Base-by-base conservation (phyloP, 2,113 vertebrate species). In the Amphilophus citrinellus region DNA sequence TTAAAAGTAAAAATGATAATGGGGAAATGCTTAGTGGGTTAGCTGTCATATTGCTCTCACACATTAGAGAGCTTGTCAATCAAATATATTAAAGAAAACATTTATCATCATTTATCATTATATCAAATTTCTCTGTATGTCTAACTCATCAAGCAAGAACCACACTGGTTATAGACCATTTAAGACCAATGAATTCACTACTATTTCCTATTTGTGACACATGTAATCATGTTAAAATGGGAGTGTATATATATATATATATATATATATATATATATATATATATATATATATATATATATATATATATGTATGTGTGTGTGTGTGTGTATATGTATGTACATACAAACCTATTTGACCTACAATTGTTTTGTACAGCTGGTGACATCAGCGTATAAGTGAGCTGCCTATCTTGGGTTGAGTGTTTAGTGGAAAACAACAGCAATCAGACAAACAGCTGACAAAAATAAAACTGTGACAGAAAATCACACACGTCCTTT, bases 391-490 rank as follows among this genome's bases (percentile, higher is more conserved):
- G 66, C 50, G 44, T 71, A 17, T 6, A 53, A 32, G 44, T 32
- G 24, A 32, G 24, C 44, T 71, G 44, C 44, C 10, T 20, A 20
- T 50, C 10, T 53, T 56, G 47, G 27, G 47, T 73, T 56, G 17
- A 53, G 68, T 32, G 47, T 73, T n/a, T 73, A 73, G 68, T 56
- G 59, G 56, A 7, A 76, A 81, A 80, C 61, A 50, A 81, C n/a
- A 65, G 77, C 20, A 63, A 87, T 63, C 65, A 65, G 60, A 77
- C 22, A 83, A 79, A 80, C 61, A 83, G 39, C 73, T 63, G 63
- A 66, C 56, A 65, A 47, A 77, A 65, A 61, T n/a, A 75, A 73
- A 73, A 35, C 27, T 35, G 44, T 30, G 22, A 65, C 6, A 44
- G 32, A 30, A 42, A 14, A 61, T 61, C 65, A 59, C 58, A 61